Evolutionary conservation across 2,888 invertebrate species (phyloP), one percentile per base, ranked within the genome.

Genomic region (Lithodes maja): DNA sequence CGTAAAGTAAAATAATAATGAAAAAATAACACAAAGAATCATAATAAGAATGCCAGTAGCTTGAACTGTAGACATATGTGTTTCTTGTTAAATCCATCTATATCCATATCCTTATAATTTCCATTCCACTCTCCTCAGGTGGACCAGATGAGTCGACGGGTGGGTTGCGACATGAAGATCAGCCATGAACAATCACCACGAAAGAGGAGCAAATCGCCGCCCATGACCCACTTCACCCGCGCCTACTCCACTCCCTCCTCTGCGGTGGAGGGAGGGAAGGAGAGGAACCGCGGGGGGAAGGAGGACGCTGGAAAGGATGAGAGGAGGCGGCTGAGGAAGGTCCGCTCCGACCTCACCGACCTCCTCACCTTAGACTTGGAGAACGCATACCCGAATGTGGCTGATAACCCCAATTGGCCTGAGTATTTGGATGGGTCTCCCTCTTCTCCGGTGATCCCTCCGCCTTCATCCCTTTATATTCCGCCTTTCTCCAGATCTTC

Each of bases 301-400:
- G 61, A 7, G 1, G 61, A 12, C 0, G 12, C 61, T 7, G 61
- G n/a, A 3, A 71, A 3, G n/a, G 17, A 71, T 12, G 15, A 15
- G 68, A 61, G 15, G 68, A 61, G 15, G 15, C 68, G 15, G 3
- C 5, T 71, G 71, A 71, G 17, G 17, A 71, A 71, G 71, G 5
- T 17, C 71, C 71, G 71, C 12, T 71, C 71, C 3, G 71, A 71
- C 71, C 71, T 71, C 3, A 71, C 71, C 17, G 71, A 71, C 71
- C 71, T 71, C 1, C 3, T 71, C n/a, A n/a, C 71, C 71, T n/a
- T 71, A n/a, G 17, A 71, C 17, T 5, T 17, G 15, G 71, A 17
- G 12, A 17, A 17, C 5, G 3, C 17, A 12, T 71, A 71, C 17
- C 71, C 71, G 1, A 17, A 12, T n/a, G n/a, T 71, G 71, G 17